Base-by-base conservation (phyloP, 1,140 invertebrate genomes). In the Marisa cornuarietis region DNA sequence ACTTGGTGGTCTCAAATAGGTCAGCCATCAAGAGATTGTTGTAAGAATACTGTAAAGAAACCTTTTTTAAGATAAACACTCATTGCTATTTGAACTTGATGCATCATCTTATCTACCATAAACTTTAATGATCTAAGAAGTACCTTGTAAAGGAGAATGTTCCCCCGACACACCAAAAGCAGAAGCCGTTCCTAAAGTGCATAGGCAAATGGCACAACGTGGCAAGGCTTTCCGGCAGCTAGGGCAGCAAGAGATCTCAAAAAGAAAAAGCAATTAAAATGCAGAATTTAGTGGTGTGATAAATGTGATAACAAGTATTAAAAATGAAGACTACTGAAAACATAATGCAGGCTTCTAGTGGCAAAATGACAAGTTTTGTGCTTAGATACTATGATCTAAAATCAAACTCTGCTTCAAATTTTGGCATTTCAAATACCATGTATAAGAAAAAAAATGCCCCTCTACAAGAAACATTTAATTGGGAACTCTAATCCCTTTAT, bases 161-260 rank as follows among this genome's bases (percentile, higher is more conserved):
- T 77, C 76, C 7, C 31, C 76, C 11, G 54, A 5, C 24, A 65
- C 62, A 24, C 16, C 49, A 18, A 68, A 68, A 9, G 42, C 52
- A 4, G 93, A 92, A 5, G 92, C 88, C 31, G 96, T 96, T 31
- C 97, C 97, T 94, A 98, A 95, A 88, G 98, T 95, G 89, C 96
- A 94, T 22, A 98, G 91, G 91, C 97, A 99, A 83, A 99, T 94
- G 0, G 96, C 94, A 92, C 97, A 99, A 58, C 97, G 93, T 0
- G 97, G 97, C 80, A 98, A 92, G 8, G 97, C 96, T 92, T 99
- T 99, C 52, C 96, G 93, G 90, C 97, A 99, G 90, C 95, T 95
- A 42, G 96, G 96, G 91, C 97, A 99, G n/a, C 96, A 95, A 14
- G 96, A 95, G 10, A 88, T 84, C 90, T 91, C 76, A 16, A 81